These are phyloP conservation scores for Holothuria leucospilota DNA, from an alignment of 53 echinoderm and acorn worm genomes.

Conservation along the genomic window DNA sequence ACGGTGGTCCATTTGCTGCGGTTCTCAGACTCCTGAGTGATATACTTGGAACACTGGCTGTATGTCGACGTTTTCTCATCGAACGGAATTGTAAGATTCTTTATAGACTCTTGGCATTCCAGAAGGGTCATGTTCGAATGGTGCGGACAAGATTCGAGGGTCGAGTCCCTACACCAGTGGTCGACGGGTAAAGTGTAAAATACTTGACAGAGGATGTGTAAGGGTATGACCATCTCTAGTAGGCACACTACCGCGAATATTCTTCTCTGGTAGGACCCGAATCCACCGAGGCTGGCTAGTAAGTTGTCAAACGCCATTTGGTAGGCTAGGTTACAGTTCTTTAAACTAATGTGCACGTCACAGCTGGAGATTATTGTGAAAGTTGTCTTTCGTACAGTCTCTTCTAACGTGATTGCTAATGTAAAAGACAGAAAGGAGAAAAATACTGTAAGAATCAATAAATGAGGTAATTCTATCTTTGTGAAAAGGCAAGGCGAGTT, in stretches of 20 bases:
- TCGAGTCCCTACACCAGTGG: slow-evolving; percentile 26
- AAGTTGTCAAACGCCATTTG: not conserved
- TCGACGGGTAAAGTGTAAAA: not conserved
- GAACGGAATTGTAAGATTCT: not conserved
- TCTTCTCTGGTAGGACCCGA: slow-evolving; percentile 16
- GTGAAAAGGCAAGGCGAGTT: no score
- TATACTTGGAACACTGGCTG: slow-evolving; percentile 6
- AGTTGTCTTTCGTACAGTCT: no score
- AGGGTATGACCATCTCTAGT: not conserved
- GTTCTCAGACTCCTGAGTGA: no score
- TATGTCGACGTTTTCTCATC: not conserved
- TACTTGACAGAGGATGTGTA: slow-evolving; percentile 7
- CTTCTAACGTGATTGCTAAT: no score
- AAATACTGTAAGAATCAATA: no score
- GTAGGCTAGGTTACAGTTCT: no score
- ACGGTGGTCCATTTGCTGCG: no score
- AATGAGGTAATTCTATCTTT: no score
- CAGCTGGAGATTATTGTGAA: no score
- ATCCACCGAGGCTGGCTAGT: slow-evolving; percentile 5
- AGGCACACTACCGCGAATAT: not conserved
- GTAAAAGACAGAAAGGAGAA: no score
- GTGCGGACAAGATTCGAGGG: not conserved
- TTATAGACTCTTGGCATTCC: not conserved
- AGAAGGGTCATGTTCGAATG: not conserved
- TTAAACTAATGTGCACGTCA: no score